Evolutionary conservation across 2,113 vertebrate genomes (phyloP).

Genomic region (Macroglossus sobrinus): DNA sequence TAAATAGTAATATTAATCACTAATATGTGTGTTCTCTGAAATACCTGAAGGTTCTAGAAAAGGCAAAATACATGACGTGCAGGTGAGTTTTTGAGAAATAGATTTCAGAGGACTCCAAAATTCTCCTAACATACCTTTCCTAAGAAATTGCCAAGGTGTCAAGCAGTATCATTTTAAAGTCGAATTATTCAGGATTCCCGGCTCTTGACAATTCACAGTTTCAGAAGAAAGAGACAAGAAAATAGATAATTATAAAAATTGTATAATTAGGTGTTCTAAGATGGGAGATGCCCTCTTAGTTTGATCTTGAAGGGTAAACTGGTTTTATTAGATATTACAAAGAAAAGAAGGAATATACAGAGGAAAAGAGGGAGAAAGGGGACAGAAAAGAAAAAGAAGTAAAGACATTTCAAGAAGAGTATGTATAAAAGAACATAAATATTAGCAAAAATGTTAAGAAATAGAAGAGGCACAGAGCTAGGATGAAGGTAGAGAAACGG

Average conservation of each 20-base stretch:
- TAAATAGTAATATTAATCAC: background rate
- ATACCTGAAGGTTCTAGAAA: background rate
- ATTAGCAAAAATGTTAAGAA: background rate
- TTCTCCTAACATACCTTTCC: background rate
- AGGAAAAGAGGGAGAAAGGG: background rate
- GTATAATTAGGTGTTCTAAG: background rate
- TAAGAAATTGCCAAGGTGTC: background rate
- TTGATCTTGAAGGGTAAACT: background rate
- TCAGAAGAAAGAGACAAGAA: background rate
- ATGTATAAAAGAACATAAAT: background rate
- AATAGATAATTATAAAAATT: background rate
- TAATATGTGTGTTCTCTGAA: background rate
- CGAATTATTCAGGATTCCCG: background rate
- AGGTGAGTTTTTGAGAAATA: background rate
- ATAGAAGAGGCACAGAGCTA: background rate
- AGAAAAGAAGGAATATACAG: rapidly evolving
- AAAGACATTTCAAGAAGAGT: background rate
- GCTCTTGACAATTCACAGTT: background rate
- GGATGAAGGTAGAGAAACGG: background rate
- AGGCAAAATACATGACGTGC: background rate
- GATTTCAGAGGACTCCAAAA: background rate
- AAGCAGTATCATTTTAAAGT: slow-evolving; percentile 12
- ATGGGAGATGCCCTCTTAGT: background rate
- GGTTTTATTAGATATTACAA: background rate
- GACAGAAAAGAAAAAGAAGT: background rate